Percentiles rank a stretch among this genome's conserved stretches.
Conservation (phyloP, 2,113 vertebrate species). For the Proterorhinus semilunaris region DNA sequence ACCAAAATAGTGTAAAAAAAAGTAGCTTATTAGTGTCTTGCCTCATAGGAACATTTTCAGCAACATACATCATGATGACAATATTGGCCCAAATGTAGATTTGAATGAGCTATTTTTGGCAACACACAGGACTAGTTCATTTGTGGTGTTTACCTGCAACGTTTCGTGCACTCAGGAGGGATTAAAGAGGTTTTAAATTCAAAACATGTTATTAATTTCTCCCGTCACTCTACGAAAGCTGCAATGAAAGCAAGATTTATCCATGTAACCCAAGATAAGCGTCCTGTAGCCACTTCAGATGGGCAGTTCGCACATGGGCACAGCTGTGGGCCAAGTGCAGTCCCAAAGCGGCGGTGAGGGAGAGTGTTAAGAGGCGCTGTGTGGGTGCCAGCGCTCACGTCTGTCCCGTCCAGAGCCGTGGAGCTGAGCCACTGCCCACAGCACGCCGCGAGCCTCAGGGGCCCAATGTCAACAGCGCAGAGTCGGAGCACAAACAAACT, state of each 20-base stretch:
- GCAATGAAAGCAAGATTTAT: conserved; percentile 10
- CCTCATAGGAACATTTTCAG: too few relatives aligned
- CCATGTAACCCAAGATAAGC: conserved; percentile 14
- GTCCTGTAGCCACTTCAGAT: conserved; percentile 14
- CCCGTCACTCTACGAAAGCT: neutral
- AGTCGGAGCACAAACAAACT: conserved; percentile 64
- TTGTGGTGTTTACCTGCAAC: too few relatives aligned
- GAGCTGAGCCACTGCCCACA: conserved; percentile 54
- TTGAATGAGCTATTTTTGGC: neutral
- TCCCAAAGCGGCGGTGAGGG: conserved; percentile 36
- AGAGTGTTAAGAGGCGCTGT: conserved; percentile 51
- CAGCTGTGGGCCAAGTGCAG: conserved; percentile 36
- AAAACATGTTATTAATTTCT: neutral
- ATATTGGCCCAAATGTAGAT: too few relatives aligned
- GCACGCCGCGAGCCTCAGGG: conserved; percentile 53
- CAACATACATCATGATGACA: too few relatives aligned
- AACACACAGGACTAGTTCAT: neutral
- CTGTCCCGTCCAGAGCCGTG: conserved; percentile 51
- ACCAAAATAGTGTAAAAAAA: neutral
- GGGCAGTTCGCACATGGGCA: conserved; percentile 22
- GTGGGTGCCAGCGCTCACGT: conserved; percentile 46
- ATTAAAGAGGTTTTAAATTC: neutral
- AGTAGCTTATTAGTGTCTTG: neutral
- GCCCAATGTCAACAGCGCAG: conserved; percentile 61
- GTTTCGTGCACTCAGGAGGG: neutral